A percentile compares a stretch with the other conserved stretches of the same genome.
Evolutionary conservation across 1,140 invertebrate genomes (phyloP).

Genomic region (Holcopasites calliopsidis): DNA sequence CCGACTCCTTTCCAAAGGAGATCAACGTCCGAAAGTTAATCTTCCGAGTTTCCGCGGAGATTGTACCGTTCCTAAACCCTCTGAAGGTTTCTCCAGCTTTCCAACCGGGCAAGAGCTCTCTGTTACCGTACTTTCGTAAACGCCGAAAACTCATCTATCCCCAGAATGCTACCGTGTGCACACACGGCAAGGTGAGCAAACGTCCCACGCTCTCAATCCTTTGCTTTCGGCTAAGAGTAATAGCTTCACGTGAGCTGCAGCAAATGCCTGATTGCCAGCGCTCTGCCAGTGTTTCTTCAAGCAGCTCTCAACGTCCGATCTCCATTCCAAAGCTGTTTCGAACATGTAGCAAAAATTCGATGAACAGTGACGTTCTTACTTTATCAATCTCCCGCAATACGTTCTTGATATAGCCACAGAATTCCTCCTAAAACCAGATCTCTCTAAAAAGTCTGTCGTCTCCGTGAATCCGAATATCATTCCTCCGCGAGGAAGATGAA

Average conservation of each 20-base stretch:
- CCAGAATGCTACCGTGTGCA: neutral
- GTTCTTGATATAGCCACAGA: no score
- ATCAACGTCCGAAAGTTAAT: no score
- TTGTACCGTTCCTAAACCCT: no score
- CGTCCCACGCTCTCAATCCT: neutral
- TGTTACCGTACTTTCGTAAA: neutral
- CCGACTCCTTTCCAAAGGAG: no score
- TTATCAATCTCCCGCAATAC: no score
- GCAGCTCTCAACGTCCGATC: no score
- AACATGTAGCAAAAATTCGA: no score
- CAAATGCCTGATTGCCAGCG: neutral
- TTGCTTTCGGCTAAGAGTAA: neutral
- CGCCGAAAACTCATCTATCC: neutral
- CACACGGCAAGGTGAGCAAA: neutral
- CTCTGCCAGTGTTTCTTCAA: neutral
- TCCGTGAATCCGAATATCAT: neutral
- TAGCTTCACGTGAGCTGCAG: neutral
- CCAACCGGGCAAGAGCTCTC: neutral
- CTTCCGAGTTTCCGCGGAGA: no score
- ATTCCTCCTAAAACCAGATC: no score
- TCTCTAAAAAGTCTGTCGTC: neutral
- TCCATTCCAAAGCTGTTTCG: no score
- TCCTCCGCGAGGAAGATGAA: neutral
- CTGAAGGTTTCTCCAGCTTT: no score
- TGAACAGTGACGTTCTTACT: no score